Evolutionary conservation across 2,888 invertebrate species (phyloP), one percentile per base, ranked within the genome.

Genomic region (Scaptomyza reducta): DNA sequence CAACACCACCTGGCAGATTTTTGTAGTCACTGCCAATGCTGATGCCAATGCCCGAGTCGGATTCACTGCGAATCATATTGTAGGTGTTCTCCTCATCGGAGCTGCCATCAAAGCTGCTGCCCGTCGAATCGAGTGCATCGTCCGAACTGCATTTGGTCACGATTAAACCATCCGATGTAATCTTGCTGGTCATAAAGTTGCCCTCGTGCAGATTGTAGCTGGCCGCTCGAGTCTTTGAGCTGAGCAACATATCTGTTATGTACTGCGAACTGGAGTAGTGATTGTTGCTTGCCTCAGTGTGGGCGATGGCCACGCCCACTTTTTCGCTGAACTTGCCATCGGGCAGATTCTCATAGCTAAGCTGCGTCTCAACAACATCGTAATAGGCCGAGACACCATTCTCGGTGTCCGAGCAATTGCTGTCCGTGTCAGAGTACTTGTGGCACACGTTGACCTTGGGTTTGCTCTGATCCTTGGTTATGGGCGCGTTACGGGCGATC

Each of bases 401-500:
- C 55, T 94, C 94, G 74, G 93, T 93, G 83, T 94, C 94, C 6
- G 94, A 94, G 79, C 94, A 93, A 46, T 94, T 94, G 68, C 93
- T 92, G 41, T 94, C 94, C 3, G 93, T 93, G 77, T 93, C 93
- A 50, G 94, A 92, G 72, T 93, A 94, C 74, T 94, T 93, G 59
- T 93, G 93, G 82, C 93, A 93, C 47, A 94, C 91, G 78, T 94
- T 94, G 64, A 95, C 93, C 89, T 94, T 94, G 50, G 95, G 95
- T 81, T 95, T 93, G 78, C 94, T 93, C 74, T 94, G 93, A 74
- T 95, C 95, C 91, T 94, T 94, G 75, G 93, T 94, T 79, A 95
- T 92, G 33, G 95, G 95, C 1, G 93, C 93, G 78, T 95, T 94
- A 84, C 95, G 92, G 9, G 92, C 92, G 66, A 93, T 91, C 57